phyloP scores from a whole-genome alignment of 2,113 vertebrate genomes.

The Notechis scutatus region DNA sequence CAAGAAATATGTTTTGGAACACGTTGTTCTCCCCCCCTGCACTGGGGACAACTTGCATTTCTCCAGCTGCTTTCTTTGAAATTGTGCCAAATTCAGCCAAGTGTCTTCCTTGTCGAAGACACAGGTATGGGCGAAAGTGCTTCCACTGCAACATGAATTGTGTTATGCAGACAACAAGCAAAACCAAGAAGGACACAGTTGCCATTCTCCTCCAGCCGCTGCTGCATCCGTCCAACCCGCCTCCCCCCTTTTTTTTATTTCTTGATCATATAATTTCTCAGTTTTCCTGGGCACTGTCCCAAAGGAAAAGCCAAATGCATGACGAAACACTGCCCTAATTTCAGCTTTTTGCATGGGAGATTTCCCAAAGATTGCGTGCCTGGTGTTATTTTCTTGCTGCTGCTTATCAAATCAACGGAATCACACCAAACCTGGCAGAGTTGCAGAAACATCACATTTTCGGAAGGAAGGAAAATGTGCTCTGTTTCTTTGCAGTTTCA shows the following conservation, averaged over 20 bases:
- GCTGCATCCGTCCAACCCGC: slow-evolving; percentile 25
- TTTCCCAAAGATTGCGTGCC: background rate
- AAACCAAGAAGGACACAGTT: slow-evolving; percentile 15
- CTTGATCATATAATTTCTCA: background rate
- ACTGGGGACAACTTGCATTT: slow-evolving; percentile 20
- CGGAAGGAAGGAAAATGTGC: slow-evolving; percentile 5
- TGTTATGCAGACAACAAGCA: slow-evolving; percentile 26
- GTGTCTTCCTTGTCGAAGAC: slow-evolving; percentile 45
- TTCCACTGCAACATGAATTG: slow-evolving; percentile 18
- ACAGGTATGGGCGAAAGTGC: background rate
- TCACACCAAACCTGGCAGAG: slow-evolving; percentile 18
- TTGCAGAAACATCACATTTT: slow-evolving; percentile 17
- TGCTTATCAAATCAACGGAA: background rate
- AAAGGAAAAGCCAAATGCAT: background rate
- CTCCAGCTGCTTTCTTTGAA: slow-evolving; percentile 15
- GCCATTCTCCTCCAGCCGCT: slow-evolving; percentile 32
- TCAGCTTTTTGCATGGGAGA: background rate
- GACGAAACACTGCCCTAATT: background rate
- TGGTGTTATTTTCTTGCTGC: background rate
- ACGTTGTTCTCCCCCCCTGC: background rate
- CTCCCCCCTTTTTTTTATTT: background rate
- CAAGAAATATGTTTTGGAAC: slow-evolving; percentile 45
- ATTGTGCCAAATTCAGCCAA: slow-evolving; percentile 65
- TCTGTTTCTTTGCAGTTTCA: background rate
- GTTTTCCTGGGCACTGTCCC: slow-evolving; percentile 45